Conservation (phyloP, 2,888 invertebrate genomes). For the Megamerina dolium region DNA sequence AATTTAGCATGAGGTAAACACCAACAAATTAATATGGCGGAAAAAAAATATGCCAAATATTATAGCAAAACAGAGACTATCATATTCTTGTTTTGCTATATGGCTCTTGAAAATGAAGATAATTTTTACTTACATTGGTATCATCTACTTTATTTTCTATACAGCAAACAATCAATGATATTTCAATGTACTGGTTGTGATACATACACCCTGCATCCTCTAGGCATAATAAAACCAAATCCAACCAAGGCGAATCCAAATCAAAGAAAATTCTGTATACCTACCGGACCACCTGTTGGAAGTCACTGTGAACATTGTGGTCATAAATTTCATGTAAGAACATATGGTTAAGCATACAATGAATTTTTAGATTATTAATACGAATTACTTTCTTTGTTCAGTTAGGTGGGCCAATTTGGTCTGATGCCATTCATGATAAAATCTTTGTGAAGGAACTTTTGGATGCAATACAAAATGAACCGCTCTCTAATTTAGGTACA, state of each 20-base stretch:
- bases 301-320: conserved; percentile 70
- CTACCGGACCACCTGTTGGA: conserved; percentile 63
- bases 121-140: too few relatives aligned
- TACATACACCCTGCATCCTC: conserved; percentile 66
- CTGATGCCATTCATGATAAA: conserved; percentile 74
- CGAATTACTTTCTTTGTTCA: conserved; percentile 45
- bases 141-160: too few relatives aligned
- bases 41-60: too few relatives aligned
- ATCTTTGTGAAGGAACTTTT: conserved; percentile 70
- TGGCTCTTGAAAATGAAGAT: too few relatives aligned
- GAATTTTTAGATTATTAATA: background rate
- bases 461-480: conserved; percentile 47
- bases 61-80: too few relatives aligned
- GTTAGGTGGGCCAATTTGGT: conserved; percentile 94
- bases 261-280: conserved; percentile 60
- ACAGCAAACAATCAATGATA: conserved; percentile 80
- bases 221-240: conserved; percentile 61
- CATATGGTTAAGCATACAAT: background rate
- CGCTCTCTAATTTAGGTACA: conserved; percentile 57
- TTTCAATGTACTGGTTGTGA: conserved; percentile 91
- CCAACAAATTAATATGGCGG: too few relatives aligned
- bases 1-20: conserved; percentile 69
- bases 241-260: conserved; percentile 56
- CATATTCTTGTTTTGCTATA: too few relatives aligned
- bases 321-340: conserved; percentile 64